A percentile compares a stretch with the other conserved stretches of the same genome.
These are phyloP conservation scores for Malurus elegans DNA, from an alignment of 2,113 vertebrate species.

Conservation along the genomic window DNA sequence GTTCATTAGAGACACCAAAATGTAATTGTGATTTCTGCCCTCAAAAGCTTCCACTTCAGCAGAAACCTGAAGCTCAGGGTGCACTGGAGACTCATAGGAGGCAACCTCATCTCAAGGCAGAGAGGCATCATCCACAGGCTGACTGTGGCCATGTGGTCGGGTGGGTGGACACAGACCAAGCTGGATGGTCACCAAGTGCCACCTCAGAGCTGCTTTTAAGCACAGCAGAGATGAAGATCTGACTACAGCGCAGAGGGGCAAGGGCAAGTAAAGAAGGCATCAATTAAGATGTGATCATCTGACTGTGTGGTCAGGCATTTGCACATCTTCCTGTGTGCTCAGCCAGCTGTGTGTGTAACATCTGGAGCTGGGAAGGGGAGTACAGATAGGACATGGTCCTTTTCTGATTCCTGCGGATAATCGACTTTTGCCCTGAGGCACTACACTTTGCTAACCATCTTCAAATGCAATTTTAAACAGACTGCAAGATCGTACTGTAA, in stretches of 20 bases:
- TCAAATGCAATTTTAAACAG: slow-evolving; percentile 41
- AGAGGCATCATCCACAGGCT: rapidly evolving
- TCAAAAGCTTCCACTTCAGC: background rate
- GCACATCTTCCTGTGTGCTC: background rate
- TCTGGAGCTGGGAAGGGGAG: background rate
- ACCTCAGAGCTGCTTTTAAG: background rate
- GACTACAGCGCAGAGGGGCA: background rate
- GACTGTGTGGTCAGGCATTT: background rate
- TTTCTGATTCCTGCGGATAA: slow-evolving; percentile 20
- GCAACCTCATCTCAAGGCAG: rapidly evolving
- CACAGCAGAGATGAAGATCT: background rate
- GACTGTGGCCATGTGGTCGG: background rate
- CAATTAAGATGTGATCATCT: background rate
- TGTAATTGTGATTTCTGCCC: background rate
- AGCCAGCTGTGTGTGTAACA: slow-evolving; percentile 21
- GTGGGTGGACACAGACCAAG: background rate
- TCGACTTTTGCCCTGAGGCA: slow-evolving; percentile 11
- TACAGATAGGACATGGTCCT: background rate
- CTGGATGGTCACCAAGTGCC: background rate
- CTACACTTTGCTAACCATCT: background rate
- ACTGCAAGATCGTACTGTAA: background rate
- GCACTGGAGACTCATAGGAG: background rate
- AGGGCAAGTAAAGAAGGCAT: background rate
- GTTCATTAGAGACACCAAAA: background rate
- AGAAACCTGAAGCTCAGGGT: background rate